Percentiles rank a stretch among this genome's conserved stretches.
These are phyloP conservation scores for Campylorhamphus procurvoides DNA, from an alignment of 2,113 vertebrate genomes.

Conservation along the genomic window DNA sequence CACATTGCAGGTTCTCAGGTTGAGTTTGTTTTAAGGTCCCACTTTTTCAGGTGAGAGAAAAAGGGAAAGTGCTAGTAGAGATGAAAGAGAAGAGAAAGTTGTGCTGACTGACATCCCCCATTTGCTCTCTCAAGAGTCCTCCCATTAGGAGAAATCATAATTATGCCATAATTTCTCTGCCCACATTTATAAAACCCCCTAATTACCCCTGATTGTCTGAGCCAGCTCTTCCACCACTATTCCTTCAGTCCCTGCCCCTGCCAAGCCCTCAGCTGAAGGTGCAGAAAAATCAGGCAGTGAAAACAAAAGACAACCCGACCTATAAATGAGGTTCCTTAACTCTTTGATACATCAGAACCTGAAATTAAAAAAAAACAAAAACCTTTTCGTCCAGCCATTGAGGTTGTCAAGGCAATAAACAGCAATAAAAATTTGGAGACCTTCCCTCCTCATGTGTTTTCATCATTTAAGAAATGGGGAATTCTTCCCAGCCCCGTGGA, in stretches of 20 bases:
- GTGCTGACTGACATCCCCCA: accelerated
- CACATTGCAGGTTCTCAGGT: background rate
- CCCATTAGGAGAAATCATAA: background rate
- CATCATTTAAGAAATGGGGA: background rate
- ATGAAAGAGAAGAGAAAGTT: background rate
- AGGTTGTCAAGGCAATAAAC: background rate
- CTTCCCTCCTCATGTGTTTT: background rate
- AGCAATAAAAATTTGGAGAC: background rate
- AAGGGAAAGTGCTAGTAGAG: background rate
- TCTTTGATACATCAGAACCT: background rate
- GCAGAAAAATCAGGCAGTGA: background rate
- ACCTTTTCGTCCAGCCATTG: background rate
- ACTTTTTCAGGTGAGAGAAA: background rate
- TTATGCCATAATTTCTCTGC: background rate
- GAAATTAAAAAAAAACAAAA: background rate
- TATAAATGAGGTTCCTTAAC: background rate
- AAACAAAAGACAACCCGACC: background rate
- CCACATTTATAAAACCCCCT: background rate
- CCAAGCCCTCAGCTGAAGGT: background rate
- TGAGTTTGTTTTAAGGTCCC: background rate
- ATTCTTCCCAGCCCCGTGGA: background rate
- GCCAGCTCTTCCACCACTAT: background rate
- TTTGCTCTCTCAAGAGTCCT: background rate
- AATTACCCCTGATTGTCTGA: background rate
- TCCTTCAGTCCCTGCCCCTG: background rate